These are phyloP conservation scores for Barypeithes pellucidus DNA, from an alignment of 2,888 invertebrate genomes.

Conservation along the genomic window DNA sequence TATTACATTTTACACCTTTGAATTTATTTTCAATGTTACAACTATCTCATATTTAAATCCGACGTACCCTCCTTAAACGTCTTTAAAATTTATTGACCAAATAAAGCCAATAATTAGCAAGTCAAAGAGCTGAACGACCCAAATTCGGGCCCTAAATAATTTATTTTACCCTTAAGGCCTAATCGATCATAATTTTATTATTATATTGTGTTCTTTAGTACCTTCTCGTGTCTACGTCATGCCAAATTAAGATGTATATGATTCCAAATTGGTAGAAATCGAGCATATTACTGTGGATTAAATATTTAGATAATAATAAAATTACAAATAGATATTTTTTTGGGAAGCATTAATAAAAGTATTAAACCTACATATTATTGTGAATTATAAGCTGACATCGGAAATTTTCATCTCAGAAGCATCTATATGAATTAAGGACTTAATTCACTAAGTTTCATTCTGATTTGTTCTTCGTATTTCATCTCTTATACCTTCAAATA, in stretches of 20 bases:
- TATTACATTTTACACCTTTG: too few species aligned
- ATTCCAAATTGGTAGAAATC: not conserved
- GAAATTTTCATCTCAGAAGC: too few species aligned
- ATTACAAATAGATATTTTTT: too few species aligned
- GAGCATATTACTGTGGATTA: not conserved
- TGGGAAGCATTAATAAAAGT: too few species aligned
- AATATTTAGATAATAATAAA: too few species aligned
- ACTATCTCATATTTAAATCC: not conserved
- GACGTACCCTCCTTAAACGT: not conserved
- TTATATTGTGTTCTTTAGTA: slow-evolving; percentile 6
- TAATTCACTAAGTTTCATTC: too few species aligned
- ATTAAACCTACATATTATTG: not conserved
- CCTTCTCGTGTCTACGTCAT: not conserved
- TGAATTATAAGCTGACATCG: too few species aligned
- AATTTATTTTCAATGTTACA: too few species aligned
- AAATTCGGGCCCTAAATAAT: slow-evolving; percentile 13
- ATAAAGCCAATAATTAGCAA: slow-evolving; percentile 13
- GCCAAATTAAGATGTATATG: not conserved
- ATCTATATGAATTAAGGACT: too few species aligned
- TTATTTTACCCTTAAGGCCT: slow-evolving; percentile 9
- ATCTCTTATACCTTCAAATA: too few species aligned
- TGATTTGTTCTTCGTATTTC: too few species aligned
- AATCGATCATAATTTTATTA: slow-evolving; percentile 17
- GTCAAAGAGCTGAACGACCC: slow-evolving; percentile 6
- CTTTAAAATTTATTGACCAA: slow-evolving; percentile 7